Evolutionary conservation across 2,113 vertebrate genomes (phyloP).

Genomic region (Typhlomys cinereus): DNA sequence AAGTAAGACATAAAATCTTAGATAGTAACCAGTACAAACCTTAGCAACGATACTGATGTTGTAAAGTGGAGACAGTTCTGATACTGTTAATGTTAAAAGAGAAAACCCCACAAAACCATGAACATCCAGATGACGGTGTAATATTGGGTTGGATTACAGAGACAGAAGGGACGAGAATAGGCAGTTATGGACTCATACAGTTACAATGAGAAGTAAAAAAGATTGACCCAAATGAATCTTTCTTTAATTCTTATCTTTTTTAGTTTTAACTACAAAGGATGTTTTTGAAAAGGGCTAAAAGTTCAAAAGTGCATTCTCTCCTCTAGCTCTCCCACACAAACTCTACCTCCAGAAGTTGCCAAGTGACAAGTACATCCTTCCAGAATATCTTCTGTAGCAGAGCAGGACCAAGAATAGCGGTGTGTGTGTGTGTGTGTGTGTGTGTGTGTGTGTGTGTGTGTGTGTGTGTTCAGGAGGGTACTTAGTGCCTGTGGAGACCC

Average conservation of each 20-base stretch:
- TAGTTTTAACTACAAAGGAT: background rate
- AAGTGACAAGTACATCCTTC: background rate
- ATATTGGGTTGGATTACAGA: background rate
- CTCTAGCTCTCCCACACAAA: background rate
- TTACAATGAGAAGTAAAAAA: background rate
- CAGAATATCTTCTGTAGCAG: background rate
- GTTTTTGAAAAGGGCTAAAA: constrained; percentile 18
- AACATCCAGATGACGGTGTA: background rate
- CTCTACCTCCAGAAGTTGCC: background rate
- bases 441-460: too few relatives aligned
- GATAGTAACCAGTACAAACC: background rate
- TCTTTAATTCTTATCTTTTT: constrained; percentile 26
- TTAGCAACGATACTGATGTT: background rate
- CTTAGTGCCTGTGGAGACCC: too few relatives aligned
- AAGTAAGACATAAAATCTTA: background rate
- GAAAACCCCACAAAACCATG: background rate
- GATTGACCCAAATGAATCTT: constrained; percentile 20
- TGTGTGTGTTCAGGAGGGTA: too few relatives aligned
- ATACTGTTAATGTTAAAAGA: background rate
- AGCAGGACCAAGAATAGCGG: background rate
- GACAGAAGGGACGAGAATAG: background rate
- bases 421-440: too few relatives aligned
- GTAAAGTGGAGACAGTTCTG: constrained; percentile 4
- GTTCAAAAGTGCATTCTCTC: constrained; percentile 12
- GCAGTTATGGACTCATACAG: background rate